Evolutionary conservation across 1,140 invertebrate genomes (phyloP).

Genomic region (Drosophila pectinifera): DNA sequence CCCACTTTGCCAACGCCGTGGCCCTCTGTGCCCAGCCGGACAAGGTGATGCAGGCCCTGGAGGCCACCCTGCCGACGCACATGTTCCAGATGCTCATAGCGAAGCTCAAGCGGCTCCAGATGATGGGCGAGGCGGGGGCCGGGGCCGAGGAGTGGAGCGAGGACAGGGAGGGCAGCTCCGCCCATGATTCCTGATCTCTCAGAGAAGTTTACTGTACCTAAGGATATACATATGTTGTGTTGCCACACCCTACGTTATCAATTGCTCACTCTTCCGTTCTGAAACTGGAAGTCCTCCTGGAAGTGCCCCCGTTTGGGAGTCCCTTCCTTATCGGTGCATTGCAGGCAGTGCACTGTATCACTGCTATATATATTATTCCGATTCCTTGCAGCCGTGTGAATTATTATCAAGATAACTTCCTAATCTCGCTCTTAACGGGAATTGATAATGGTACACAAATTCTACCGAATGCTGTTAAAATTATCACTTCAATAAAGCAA

Average conservation of each 20-base stretch:
- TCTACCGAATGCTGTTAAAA: not conserved
- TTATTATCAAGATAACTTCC: not conserved
- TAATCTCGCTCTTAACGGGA: not conserved
- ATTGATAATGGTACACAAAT: too few relatives aligned
- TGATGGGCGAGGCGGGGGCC: not conserved
- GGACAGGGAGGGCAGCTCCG: conserved; percentile 1
- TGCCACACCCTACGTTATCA: not conserved
- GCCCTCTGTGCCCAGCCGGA: conserved; percentile 2
- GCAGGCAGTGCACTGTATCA: not conserved
- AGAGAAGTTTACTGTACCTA: too few relatives aligned
- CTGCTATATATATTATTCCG: too few relatives aligned
- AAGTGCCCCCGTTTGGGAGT: not conserved
- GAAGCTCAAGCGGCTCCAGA: conserved; percentile 6
- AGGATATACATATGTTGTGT: not conserved
- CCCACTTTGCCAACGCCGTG: conserved; percentile 7
- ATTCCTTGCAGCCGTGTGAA: not conserved
- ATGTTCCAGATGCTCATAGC: not conserved
- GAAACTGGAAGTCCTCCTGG: not conserved
- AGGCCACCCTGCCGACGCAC: not conserved
- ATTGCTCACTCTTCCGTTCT: not conserved
- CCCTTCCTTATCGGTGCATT: not conserved
- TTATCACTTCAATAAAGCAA: not conserved
- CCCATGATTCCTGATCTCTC: not conserved
- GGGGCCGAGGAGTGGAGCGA: not conserved
- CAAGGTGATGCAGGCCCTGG: conserved; percentile 3